phyloP scores from a whole-genome alignment of 2,888 invertebrate species.

The Electrophaes corylata region DNA sequence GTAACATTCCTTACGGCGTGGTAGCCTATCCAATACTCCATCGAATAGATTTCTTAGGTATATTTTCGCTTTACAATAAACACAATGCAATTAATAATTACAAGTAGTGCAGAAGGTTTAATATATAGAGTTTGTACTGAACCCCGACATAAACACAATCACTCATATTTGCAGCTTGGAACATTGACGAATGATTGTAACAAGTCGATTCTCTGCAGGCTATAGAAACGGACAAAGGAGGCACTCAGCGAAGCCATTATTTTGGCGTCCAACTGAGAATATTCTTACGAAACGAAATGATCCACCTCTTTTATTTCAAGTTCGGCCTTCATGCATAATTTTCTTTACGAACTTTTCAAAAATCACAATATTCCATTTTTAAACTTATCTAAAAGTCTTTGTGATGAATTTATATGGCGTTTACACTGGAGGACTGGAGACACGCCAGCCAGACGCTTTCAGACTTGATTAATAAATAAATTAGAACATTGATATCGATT shows the following conservation, averaged over 20 bases:
- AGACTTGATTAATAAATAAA: conserved; percentile 56
- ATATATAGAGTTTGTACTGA: too few species aligned
- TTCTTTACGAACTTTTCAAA: too few species aligned
- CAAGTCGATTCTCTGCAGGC: conserved; percentile 1
- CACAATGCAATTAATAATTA: conserved; percentile 9
- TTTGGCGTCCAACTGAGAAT: conserved; percentile 43
- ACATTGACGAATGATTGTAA: conserved; percentile 14
- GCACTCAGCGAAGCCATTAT: conserved; percentile 20
- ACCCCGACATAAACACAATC: conserved; percentile 6
- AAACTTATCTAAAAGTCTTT: neutral
- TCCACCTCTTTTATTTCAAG: conserved; percentile 38
- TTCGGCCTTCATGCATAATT: conserved; percentile 3
- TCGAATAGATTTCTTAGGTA: too few species aligned
- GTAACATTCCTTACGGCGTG: too few species aligned
- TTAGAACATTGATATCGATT: conserved; percentile 52
- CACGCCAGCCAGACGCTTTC: neutral
- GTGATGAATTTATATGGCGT: neutral
- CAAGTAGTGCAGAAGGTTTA: too few species aligned
- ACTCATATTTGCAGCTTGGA: conserved; percentile 18
- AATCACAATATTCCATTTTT: neutral
- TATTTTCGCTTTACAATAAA: neutral
- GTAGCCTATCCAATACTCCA: too few species aligned
- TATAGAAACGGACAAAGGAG: conserved; percentile 9
- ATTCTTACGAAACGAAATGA: conserved; percentile 47
- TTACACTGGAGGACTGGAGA: neutral